Percentiles rank a stretch among this genome's conserved stretches.
Conservation (phyloP, 2,797 vertebrate species). For the Hippoglossus hippoglossus region DNA sequence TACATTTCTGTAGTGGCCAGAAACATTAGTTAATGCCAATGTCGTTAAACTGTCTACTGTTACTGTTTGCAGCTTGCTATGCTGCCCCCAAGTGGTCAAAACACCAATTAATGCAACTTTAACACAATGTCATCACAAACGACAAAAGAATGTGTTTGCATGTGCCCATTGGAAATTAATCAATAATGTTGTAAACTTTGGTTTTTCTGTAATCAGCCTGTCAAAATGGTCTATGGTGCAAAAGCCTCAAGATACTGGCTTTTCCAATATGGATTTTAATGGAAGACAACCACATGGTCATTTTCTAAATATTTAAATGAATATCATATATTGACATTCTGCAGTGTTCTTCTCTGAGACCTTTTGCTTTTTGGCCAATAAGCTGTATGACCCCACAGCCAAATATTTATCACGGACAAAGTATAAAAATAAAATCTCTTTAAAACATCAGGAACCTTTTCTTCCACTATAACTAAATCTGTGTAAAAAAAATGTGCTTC, state of each 20-base stretch:
- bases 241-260: not conserved
- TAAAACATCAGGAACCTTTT: not conserved
- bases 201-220: too few species aligned
- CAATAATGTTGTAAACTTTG: too few species aligned
- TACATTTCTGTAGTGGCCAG: not conserved
- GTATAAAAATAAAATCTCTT: not conserved
- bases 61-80: not conserved
- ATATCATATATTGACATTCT: not conserved
- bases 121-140: not conserved
- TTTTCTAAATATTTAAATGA: not conserved
- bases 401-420: too few species aligned
- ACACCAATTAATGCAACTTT: not conserved
- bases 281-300: too few species aligned
- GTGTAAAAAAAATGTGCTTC: not conserved
- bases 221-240: not conserved
- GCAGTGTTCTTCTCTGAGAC: not conserved
- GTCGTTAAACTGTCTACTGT: not conserved
- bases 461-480: too few species aligned
- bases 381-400: too few species aligned
- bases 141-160: too few species aligned
- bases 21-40: not conserved
- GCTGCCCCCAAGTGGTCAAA: not conserved
- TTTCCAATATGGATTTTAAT: not conserved
- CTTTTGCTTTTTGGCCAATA: too few species aligned
- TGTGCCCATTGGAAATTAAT: too few species aligned